Evolutionary conservation across 2,888 invertebrate species (phyloP).

Genomic region (Chelonus formosanus): DNA sequence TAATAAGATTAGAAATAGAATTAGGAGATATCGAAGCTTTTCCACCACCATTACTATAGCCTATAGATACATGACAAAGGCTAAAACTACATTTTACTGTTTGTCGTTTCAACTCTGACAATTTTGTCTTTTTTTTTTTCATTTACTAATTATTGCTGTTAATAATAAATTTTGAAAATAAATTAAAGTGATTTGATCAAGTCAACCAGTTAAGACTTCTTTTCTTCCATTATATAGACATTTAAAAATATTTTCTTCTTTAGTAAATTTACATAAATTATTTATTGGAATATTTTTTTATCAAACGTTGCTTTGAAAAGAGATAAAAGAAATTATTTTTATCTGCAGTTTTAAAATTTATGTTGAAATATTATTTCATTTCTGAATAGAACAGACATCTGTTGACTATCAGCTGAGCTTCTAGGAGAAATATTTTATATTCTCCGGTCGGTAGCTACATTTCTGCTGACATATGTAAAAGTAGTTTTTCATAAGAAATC

Average conservation of each 20-base stretch:
- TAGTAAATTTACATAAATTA: background rate
- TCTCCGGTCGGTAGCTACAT: conserved; percentile 1
- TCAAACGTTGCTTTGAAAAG: background rate
- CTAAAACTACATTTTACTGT: background rate
- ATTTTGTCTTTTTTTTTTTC: too few relatives aligned
- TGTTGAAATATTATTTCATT: background rate
- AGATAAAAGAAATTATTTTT: background rate
- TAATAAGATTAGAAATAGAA: conserved; percentile 42
- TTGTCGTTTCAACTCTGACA: too few relatives aligned
- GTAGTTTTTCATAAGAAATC: too few relatives aligned
- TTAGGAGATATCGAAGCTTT: conserved; percentile 34
- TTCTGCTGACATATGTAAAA: too few relatives aligned
- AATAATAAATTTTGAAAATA: too few relatives aligned
- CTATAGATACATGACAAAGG: background rate
- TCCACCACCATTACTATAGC: background rate
- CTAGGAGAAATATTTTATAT: background rate
- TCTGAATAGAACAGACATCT: conserved; percentile 15
- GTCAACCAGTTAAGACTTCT: too few relatives aligned
- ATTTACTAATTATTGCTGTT: too few relatives aligned
- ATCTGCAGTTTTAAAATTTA: background rate
- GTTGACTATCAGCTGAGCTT: conserved; percentile 5
- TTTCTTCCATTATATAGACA: too few relatives aligned
- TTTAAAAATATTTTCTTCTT: background rate
- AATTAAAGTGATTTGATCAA: too few relatives aligned
- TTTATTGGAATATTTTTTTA: background rate